A percentile compares a stretch with the other conserved stretches of the same genome.
phyloP scores from a whole-genome alignment of 1,140 invertebrate species.

The Vollenhovia emeryi region DNA sequence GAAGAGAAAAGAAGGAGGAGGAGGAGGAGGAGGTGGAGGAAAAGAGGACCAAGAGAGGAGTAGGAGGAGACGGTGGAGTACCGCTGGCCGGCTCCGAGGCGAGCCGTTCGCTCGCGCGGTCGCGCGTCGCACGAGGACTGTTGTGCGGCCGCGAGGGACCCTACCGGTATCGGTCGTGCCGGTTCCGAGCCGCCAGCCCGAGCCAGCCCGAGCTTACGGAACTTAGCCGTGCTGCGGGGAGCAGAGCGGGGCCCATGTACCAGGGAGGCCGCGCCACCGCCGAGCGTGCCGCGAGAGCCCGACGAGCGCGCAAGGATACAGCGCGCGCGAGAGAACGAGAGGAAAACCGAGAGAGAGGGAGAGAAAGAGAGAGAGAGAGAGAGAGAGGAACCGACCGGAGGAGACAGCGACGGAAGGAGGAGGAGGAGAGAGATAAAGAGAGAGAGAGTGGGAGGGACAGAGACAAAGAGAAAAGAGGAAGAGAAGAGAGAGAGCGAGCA shows the following conservation, averaged over 20 bases:
- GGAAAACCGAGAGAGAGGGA: neutral
- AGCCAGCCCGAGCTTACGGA: slow-evolving; percentile 36
- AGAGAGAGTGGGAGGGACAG: slow-evolving; percentile 24
- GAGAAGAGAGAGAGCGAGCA: slow-evolving; percentile 40
- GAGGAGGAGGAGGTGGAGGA: slow-evolving; percentile 15
- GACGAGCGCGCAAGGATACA: slow-evolving; percentile 73
- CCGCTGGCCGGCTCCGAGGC: slow-evolving; percentile 62
- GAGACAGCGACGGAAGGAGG: slow-evolving; percentile 33
- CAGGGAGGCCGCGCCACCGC: slow-evolving; percentile 33
- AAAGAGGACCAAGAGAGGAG: slow-evolving; percentile 31
- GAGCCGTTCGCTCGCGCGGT: slow-evolving; percentile 65
- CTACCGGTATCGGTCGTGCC: slow-evolving; percentile 63
- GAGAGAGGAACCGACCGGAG: neutral
- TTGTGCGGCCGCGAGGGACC: slow-evolving; percentile 69
- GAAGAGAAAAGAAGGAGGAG: slow-evolving; percentile 28
- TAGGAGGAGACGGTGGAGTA: slow-evolving; percentile 49
- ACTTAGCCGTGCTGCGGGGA: slow-evolving; percentile 13
- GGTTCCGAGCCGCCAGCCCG: slow-evolving; percentile 51
- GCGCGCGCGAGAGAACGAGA: slow-evolving; percentile 29
- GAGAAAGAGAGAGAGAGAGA: slow-evolving; percentile 16
- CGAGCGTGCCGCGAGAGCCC: slow-evolving; percentile 37
- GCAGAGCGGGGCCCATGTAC: slow-evolving; percentile 36
- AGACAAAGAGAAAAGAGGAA: neutral
- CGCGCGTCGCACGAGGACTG: slow-evolving; percentile 77
- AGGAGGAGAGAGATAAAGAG: neutral